These are phyloP conservation scores for Drosophila helvetica DNA, from an alignment of 2,888 invertebrate genomes.

Conservation along the genomic window DNA sequence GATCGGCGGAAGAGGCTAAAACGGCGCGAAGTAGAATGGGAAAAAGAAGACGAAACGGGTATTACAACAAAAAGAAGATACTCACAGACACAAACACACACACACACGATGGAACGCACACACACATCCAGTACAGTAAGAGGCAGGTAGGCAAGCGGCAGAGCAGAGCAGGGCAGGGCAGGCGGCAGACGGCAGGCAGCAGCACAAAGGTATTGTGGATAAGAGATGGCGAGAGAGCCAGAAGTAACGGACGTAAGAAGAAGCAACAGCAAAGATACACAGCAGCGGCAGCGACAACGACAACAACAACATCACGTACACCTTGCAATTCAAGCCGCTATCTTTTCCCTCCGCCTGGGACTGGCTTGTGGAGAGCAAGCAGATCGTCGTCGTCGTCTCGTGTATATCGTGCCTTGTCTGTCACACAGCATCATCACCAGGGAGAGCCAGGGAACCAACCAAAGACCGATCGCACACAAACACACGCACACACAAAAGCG, in stretches of 20 bases:
- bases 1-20: constrained; percentile 74
- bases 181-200: constrained; percentile 3
- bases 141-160: constrained; percentile 48
- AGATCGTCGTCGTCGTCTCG: constrained; percentile 20
- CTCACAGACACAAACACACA: constrained; percentile 35
- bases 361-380: constrained; percentile 35
- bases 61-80: constrained; percentile 67
- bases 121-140: constrained; percentile 17
- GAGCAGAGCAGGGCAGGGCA: not conserved
- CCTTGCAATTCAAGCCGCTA: constrained; percentile 78
- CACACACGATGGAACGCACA: constrained; percentile 31
- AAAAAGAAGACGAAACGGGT: constrained; percentile 74
- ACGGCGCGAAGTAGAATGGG: constrained; percentile 74
- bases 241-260: constrained; percentile 75
- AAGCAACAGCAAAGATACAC: constrained; percentile 68
- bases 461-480: constrained; percentile 50
- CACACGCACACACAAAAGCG: constrained; percentile 22
- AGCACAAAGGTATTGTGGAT: constrained; percentile 62
- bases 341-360: constrained; percentile 49
- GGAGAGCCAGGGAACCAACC: not conserved
- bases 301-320: constrained; percentile 55
- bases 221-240: constrained; percentile 67
- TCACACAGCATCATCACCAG: constrained; percentile 59
- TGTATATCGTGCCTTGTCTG: constrained; percentile 28
- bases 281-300: constrained; percentile 46